A percentile compares a stretch with the other conserved stretches of the same genome.
Evolutionary conservation across 2,797 vertebrate genomes (phyloP).

Genomic region (Chlorospingus semifuscus): DNA sequence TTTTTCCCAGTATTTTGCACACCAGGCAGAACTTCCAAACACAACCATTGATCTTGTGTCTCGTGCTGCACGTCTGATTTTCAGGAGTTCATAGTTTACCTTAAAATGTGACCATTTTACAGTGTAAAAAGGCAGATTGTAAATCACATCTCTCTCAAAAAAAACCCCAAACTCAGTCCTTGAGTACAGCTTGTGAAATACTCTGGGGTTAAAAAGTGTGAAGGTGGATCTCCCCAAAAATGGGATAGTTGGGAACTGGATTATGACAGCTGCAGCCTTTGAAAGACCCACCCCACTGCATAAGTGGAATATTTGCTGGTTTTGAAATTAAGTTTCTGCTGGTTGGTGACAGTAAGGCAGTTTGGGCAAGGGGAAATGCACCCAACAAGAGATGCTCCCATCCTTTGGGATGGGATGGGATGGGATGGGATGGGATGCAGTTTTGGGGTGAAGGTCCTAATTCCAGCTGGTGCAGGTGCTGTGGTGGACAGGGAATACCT

Average conservation of each 20-base stretch:
- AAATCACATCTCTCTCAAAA: not conserved
- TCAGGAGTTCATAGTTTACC: not conserved
- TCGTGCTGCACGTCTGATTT: accelerated
- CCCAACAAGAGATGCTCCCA: not conserved
- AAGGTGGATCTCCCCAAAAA: not conserved
- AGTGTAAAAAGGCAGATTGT: not conserved
- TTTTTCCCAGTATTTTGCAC: not conserved
- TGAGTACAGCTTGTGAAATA: not conserved
- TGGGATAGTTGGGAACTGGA: not conserved
- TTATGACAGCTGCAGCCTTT: not conserved
- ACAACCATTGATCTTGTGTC: not conserved
- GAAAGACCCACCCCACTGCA: not conserved
- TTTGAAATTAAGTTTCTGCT: not conserved
- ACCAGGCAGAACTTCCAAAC: not conserved
- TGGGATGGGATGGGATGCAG: too few species aligned
- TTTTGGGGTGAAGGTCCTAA: not conserved
- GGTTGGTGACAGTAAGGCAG: not conserved
- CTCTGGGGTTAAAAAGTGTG: not conserved
- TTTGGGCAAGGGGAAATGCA: not conserved
- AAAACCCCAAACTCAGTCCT: accelerated
- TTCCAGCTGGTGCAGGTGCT: not conserved
- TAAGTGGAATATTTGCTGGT: not conserved
- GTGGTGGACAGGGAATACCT: not conserved
- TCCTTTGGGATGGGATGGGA: not conserved
- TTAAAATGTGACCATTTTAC: not conserved